A percentile compares a stretch with the other conserved stretches of the same genome.
Conservation (phyloP, 1,140 invertebrate species). For the Papilio glaucus region DNA sequence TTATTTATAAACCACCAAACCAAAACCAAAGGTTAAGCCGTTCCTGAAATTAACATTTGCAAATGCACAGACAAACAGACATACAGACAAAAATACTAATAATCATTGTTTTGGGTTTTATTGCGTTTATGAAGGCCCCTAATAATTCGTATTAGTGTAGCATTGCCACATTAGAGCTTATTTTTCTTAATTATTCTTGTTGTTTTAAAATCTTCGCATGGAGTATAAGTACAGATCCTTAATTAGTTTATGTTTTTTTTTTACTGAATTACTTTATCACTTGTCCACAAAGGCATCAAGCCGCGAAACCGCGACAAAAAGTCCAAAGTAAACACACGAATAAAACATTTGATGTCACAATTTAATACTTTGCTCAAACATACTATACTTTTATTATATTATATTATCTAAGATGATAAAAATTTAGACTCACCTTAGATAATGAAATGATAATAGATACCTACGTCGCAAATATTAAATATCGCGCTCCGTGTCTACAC, state of each 20-base stretch:
- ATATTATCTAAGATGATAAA: constrained; percentile 14
- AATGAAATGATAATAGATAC: constrained; percentile 4
- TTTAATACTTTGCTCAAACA: constrained; percentile 6
- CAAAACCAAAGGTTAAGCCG: too few relatives aligned
- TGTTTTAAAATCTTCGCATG: background rate
- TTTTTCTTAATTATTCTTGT: too few relatives aligned
- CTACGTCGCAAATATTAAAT: background rate
- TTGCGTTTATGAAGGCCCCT: too few relatives aligned
- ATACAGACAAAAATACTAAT: too few relatives aligned
- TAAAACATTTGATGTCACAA: constrained; percentile 21
- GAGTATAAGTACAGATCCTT: too few relatives aligned
- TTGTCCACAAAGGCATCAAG: background rate
- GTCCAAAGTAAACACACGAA: background rate
- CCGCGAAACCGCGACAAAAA: background rate
- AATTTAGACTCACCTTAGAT: constrained; percentile 19
- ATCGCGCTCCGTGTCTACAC: background rate
- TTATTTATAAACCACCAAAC: too few relatives aligned
- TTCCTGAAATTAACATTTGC: too few relatives aligned
- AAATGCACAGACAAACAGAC: too few relatives aligned
- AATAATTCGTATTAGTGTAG: too few relatives aligned
- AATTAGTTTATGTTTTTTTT: background rate
- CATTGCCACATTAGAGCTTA: too few relatives aligned
- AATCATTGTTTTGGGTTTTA: too few relatives aligned
- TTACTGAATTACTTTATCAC: background rate
- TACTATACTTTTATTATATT: constrained; percentile 18